Evolutionary conservation across 2,888 invertebrate genomes (phyloP), one percentile per base, ranked within the genome.

Genomic region (Hypomecis punctinalis): DNA sequence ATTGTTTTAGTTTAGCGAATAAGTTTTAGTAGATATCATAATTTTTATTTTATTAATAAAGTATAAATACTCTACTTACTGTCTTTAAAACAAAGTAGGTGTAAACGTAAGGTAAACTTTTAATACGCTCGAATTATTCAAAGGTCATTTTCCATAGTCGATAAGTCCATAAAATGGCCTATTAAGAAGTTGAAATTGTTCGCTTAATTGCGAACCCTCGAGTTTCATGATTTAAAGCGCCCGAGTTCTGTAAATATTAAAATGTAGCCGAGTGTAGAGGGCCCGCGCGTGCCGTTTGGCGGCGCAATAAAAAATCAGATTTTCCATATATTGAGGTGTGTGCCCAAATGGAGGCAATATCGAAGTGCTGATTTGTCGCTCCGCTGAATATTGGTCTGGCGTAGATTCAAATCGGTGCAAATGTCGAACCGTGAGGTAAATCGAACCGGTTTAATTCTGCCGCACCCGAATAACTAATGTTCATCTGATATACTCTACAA

Each of bases 301-400:
- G 67, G 67, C 49, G 83, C 84, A 82, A 86, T 86, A 84, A 88
- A 89, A 89, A 90, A 90, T 89, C 84, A 70, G 80, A 88, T 89
- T 90, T 88, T 84, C 82, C 85, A 86, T 88, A 86, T 89, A 88
- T 88, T 86, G 88, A 88, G 83, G 85, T 85, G 84, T 81, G 83
- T 86, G 81, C 83, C 86, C 88, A 90, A 91, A 91, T 91, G 88
- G 90, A 91, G 91, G 90, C 89, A 91, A 91, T 91, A 91, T 90
- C 86, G 90, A 85, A 90, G 88, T 91, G 88, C 90, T 90, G 91
- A 91, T 92, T 92, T 91, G 89, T 89, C 91, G 91, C 90, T 88
- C 82, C 85, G 78, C 79, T 89, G 90, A 83, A 89, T 90, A 90
- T 91, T 86, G 90, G 85, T 89, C 85, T 89, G 89, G 89, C 87